These are phyloP conservation scores for Macheiramphus alcinus DNA, from an alignment of 2,113 vertebrate genomes.

Conservation along the genomic window DNA sequence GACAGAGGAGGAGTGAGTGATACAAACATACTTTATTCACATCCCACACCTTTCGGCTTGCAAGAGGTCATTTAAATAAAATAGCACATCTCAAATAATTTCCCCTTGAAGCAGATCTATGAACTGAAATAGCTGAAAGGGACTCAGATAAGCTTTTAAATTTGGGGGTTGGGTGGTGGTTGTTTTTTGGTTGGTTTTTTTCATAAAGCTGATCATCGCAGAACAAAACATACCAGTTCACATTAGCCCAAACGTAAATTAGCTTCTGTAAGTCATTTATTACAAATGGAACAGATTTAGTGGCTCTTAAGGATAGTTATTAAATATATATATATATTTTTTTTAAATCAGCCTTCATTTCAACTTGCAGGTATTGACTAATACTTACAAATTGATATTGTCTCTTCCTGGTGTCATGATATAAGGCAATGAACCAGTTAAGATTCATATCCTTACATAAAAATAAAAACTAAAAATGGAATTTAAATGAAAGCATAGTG, in stretches of 20 bases:
- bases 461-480: neutral
- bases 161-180: neutral
- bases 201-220: neutral
- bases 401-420: neutral
- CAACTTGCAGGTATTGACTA: neutral
- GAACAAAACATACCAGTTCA: neutral
- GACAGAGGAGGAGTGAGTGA: neutral
- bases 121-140: neutral
- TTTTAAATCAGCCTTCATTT: neutral
- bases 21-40: neutral
- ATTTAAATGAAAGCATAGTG: neutral
- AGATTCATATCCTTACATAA: neutral
- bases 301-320: neutral
- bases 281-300: neutral
- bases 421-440: neutral
- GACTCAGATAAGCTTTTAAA: neutral
- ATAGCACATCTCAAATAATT: neutral
- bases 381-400: neutral
- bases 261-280: neutral
- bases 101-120: neutral
- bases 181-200: neutral
- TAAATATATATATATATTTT: neutral
- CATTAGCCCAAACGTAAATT: neutral
- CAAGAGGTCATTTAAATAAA: neutral
- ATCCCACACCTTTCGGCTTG: neutral